phyloP scores from a whole-genome alignment of 1,140 invertebrate species.

The Pseudomyrmex gracilis region DNA sequence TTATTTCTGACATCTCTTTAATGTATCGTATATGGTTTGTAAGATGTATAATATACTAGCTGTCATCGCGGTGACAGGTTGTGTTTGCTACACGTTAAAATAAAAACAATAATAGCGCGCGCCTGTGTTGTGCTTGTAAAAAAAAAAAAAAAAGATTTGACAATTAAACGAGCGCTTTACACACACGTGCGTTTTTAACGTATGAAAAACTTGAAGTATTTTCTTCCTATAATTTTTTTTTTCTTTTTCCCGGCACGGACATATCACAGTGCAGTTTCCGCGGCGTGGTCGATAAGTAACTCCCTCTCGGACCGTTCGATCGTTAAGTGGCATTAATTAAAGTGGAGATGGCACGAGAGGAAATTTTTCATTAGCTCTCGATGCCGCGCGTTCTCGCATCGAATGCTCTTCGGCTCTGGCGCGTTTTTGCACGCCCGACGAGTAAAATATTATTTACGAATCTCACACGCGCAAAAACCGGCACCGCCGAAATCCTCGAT shows the following conservation, averaged over 20 bases:
- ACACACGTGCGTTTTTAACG: not conserved
- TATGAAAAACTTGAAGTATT: constrained; percentile 12
- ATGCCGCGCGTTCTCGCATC: not conserved
- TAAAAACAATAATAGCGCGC: too few relatives aligned
- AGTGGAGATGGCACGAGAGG: not conserved
- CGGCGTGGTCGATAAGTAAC: constrained; percentile 24
- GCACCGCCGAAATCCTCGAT: not conserved
- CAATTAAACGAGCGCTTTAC: constrained; percentile 46
- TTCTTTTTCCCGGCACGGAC: not conserved
- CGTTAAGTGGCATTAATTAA: constrained; percentile 47
- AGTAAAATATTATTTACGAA: constrained; percentile 4
- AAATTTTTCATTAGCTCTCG: constrained; percentile 30
- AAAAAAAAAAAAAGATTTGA: constrained; percentile 35
- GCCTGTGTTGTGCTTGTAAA: too few relatives aligned
- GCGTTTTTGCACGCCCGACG: not conserved
- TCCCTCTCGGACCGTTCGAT: constrained; percentile 6
- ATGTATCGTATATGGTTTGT: too few relatives aligned
- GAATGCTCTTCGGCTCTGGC: not conserved
- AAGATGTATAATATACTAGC: too few relatives aligned
- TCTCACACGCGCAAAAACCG: too few relatives aligned
- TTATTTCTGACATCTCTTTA: too few relatives aligned
- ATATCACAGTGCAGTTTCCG: not conserved
- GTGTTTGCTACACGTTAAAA: too few relatives aligned
- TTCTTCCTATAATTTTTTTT: not conserved
- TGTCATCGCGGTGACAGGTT: too few relatives aligned